phyloP scores from a whole-genome alignment of 2,888 invertebrate genomes.

The Pocota personata region DNA sequence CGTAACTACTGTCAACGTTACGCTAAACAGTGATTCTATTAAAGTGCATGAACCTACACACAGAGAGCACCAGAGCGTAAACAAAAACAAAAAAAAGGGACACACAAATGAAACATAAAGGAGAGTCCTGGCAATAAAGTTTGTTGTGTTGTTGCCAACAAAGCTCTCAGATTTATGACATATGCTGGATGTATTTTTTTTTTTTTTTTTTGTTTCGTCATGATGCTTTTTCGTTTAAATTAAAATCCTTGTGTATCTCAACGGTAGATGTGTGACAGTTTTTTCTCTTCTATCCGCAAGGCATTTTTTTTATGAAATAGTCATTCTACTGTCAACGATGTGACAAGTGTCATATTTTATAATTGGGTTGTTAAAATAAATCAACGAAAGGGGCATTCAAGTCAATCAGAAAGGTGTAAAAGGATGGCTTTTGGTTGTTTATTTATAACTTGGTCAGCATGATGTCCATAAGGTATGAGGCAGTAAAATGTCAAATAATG shows the following conservation, averaged over 20 bases:
- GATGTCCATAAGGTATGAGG: neutral
- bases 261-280: constrained; percentile 28
- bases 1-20: constrained; percentile 55
- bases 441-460: neutral
- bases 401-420: neutral
- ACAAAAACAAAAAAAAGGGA: neutral
- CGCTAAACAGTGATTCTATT: constrained; percentile 63
- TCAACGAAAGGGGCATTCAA: neutral
- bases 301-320: constrained; percentile 30
- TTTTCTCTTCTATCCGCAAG: constrained; percentile 13
- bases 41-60: constrained; percentile 54
- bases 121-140: constrained; percentile 66
- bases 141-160: constrained; percentile 70
- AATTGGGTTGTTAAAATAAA: constrained; percentile 54
- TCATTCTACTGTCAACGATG: constrained; percentile 44
- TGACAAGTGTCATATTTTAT: constrained; percentile 46
- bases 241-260: constrained; percentile 51
- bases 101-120: constrained; percentile 58
- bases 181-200: constrained; percentile 39
- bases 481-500: neutral
- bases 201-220: neutral
- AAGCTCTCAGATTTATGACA: constrained; percentile 72
- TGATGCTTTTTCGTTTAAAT: constrained; percentile 43
- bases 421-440: neutral
- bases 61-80: constrained; percentile 1